phyloP scores from a whole-genome alignment of 2,113 vertebrate species.

The Ellobius talpinus region DNA sequence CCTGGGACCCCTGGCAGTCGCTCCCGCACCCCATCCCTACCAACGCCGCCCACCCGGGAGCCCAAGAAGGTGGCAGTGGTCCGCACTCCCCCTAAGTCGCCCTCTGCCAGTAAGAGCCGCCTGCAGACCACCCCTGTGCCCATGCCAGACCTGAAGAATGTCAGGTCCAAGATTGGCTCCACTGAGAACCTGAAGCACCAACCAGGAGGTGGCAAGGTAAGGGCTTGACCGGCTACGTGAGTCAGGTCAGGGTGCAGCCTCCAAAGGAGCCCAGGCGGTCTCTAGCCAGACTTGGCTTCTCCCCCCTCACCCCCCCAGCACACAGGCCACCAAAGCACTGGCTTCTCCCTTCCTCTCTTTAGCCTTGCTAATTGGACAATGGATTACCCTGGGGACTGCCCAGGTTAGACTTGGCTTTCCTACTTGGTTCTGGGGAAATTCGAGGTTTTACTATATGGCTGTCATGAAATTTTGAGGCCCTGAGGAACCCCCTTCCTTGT shows the following conservation, averaged over 20 bases:
- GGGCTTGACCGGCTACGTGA: rapidly evolving
- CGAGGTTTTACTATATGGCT: neutral
- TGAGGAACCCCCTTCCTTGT: neutral
- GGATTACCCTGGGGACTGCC: rapidly evolving
- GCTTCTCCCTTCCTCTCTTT: neutral
- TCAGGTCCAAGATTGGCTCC: conserved; percentile 97
- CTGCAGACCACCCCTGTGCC: conserved; percentile 89
- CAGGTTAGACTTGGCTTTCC: neutral
- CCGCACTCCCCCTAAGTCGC: conserved; percentile 96
- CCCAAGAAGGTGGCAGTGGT: conserved; percentile 97
- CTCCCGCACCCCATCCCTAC: conserved; percentile 90
- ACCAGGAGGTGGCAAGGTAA: conserved; percentile 97
- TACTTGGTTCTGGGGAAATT: neutral
- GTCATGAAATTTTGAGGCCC: neutral
- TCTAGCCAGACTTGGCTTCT: neutral
- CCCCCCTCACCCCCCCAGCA: rapidly evolving
- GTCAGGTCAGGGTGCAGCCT: neutral
- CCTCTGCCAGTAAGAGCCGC: conserved; percentile 94
- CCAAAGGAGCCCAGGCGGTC: neutral
- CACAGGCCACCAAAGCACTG: neutral
- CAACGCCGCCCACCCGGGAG: conserved; percentile 91
- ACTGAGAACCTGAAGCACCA: conserved; percentile 98
- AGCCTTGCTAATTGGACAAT: neutral
- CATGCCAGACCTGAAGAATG: conserved; percentile 96
- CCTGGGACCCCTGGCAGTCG: conserved; percentile 95